A percentile compares a stretch with the other conserved stretches of the same genome.
These are phyloP conservation scores for Camelus dromedarius DNA, from an alignment of 2,113 vertebrate genomes.

Conservation along the genomic window DNA sequence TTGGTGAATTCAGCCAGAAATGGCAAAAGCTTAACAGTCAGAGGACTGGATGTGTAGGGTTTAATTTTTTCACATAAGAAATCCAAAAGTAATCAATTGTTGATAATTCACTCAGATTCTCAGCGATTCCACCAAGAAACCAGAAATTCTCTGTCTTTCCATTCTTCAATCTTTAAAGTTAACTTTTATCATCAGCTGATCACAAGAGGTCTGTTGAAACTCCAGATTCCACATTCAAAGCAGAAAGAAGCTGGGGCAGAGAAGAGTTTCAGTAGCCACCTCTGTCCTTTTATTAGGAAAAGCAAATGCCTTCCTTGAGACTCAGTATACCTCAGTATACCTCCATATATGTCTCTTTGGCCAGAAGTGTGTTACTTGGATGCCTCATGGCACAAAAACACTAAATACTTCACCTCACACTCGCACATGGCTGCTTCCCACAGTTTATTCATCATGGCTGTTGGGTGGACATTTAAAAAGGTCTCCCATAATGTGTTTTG, in stretches of 20 bases:
- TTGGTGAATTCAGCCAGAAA: neutral
- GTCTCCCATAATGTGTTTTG: neutral
- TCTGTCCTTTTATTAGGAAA: neutral
- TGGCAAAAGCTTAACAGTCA: neutral
- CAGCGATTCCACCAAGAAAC: neutral
- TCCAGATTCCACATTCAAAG: neutral
- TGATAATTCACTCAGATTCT: neutral
- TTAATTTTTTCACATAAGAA: neutral
- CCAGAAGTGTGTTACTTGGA: neutral
- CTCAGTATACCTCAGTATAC: fast-evolving
- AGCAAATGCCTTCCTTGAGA: neutral
- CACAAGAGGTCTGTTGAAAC: neutral
- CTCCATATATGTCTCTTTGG: neutral
- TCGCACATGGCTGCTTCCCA: neutral
- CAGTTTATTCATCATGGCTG: neutral
- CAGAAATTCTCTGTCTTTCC: neutral
- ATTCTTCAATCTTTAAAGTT: neutral
- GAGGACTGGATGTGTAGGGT: neutral
- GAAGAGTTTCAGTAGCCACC: neutral
- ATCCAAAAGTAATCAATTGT: neutral
- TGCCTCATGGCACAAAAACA: neutral
- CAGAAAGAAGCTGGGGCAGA: neutral
- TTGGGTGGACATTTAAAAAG: neutral
- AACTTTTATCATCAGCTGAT: neutral
- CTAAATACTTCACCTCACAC: neutral